These are phyloP conservation scores for Sebastes taczanowskii DNA, from an alignment of 2,797 vertebrate species.

Conservation along the genomic window DNA sequence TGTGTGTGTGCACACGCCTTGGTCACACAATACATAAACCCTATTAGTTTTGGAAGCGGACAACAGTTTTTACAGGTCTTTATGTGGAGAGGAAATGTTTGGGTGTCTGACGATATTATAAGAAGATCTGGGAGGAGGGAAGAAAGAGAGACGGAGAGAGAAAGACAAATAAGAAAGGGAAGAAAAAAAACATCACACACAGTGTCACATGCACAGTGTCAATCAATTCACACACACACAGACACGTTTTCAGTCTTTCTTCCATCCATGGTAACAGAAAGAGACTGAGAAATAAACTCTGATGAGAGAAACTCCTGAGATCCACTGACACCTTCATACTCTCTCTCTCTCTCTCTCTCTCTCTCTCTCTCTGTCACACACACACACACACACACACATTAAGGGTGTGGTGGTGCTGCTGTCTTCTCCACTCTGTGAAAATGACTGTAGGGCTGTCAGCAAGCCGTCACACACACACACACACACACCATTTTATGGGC, in stretches of 20 bases:
- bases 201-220: conserved; percentile 22
- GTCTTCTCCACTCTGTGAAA: conserved; percentile 75
- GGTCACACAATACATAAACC: conserved; percentile 62
- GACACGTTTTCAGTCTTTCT: conserved; percentile 15
- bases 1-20: conserved; percentile 28
- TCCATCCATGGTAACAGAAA: conserved; percentile 38
- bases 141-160: background rate
- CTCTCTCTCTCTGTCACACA: background rate
- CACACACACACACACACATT: background rate
- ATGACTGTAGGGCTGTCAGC: conserved; percentile 75
- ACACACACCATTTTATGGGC: conserved; percentile 61
- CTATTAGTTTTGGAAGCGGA: conserved; percentile 76
- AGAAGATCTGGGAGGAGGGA: conserved; percentile 51
- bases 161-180: conserved; percentile 46
- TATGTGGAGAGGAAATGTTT: conserved; percentile 73
- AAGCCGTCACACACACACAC: conserved; percentile 56
- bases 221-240: conserved; percentile 19
- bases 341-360: background rate
- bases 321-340: conserved; percentile 44
- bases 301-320: conserved; percentile 53
- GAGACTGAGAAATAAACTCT: conserved; percentile 47
- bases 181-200: conserved; percentile 35
- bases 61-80: conserved; percentile 59
- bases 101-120: conserved; percentile 65
- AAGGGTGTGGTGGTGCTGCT: conserved; percentile 57